Evolutionary conservation across 1,140 invertebrate genomes (phyloP).

Genomic region (Bicyclus anynana): DNA sequence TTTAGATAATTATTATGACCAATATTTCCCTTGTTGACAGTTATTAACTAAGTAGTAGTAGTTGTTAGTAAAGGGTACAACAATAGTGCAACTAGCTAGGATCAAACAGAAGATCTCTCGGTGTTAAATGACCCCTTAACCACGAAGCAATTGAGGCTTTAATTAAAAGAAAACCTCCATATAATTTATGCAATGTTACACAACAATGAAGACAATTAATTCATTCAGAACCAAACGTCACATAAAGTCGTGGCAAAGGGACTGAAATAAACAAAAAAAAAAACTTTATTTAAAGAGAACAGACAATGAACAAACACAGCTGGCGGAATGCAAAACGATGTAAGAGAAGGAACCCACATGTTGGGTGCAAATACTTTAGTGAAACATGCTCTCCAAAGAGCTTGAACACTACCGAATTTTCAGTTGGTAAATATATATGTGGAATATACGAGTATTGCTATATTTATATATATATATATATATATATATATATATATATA

Average conservation of each 20-base stretch:
- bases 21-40: too few relatives aligned
- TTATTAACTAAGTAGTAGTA: too few relatives aligned
- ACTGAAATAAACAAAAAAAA: conserved; percentile 59
- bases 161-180: conserved; percentile 61
- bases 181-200: conserved; percentile 63
- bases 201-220: conserved; percentile 70
- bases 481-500: too few relatives aligned
- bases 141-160: too few relatives aligned
- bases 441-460: too few relatives aligned
- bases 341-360: conserved; percentile 27
- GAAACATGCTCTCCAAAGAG: conserved; percentile 18
- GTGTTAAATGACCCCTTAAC: too few relatives aligned
- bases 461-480: too few relatives aligned
- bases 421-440: not conserved
- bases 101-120: too few relatives aligned
- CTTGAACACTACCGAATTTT: not conserved
- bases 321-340: conserved; percentile 71
- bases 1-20: too few relatives aligned
- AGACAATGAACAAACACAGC: conserved; percentile 74
- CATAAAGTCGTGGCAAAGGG: conserved; percentile 69
- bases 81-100: too few relatives aligned
- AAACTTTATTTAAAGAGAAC: conserved; percentile 64
- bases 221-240: conserved; percentile 69
- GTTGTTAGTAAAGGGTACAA: too few relatives aligned
- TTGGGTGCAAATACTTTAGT: conserved; percentile 19